Evolutionary conservation across 1,140 invertebrate genomes (phyloP).

Genomic region (Magallana angulata): DNA sequence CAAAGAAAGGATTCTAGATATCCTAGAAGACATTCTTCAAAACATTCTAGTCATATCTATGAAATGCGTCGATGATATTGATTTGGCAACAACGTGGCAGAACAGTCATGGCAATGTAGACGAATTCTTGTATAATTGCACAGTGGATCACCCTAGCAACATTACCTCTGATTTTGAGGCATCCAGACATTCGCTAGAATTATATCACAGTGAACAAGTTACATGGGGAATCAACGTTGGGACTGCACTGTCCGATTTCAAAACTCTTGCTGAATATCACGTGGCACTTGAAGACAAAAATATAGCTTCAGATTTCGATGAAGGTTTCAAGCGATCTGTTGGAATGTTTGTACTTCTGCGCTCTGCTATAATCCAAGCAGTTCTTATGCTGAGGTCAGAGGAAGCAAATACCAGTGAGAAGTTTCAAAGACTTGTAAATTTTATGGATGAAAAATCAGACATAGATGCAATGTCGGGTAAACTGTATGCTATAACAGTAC

Average conservation of each 20-base stretch:
- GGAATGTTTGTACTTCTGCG: not conserved
- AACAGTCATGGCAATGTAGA: not conserved
- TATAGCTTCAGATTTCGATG: not conserved
- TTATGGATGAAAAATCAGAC: conserved; percentile 19
- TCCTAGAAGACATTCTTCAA: not conserved
- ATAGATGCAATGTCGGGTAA: conserved; percentile 40
- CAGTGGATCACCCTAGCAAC: not conserved
- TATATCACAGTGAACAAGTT: not conserved
- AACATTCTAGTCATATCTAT: not conserved
- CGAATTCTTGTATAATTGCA: not conserved
- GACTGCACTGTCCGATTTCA: not conserved
- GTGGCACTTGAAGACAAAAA: not conserved
- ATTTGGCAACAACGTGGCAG: not conserved
- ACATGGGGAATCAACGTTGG: not conserved
- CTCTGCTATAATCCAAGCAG: not conserved
- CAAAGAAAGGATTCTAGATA: not conserved
- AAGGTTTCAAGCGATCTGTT: not conserved
- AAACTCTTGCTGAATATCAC: not conserved
- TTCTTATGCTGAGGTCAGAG: not conserved
- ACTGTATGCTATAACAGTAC: conserved; percentile 16
- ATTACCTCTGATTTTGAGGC: not conserved
- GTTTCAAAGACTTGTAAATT: conserved; percentile 14
- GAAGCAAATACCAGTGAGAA: not conserved
- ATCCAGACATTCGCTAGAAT: not conserved
- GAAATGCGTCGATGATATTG: not conserved